These are phyloP conservation scores for Crotalus horridus DNA, from an alignment of 2,113 vertebrate species.

Conservation along the genomic window DNA sequence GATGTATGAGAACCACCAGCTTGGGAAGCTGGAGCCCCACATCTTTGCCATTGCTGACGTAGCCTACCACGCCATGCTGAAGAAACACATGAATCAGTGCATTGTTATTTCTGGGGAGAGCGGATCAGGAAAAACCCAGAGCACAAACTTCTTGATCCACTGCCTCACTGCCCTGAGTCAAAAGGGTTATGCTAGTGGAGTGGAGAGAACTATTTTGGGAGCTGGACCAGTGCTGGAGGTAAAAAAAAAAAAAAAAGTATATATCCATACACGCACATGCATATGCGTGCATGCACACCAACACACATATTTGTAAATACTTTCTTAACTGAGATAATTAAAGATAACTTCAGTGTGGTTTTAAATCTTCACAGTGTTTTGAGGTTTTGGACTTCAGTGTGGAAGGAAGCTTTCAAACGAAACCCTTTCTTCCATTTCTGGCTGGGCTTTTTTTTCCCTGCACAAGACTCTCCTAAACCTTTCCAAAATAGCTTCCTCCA, in stretches of 20 bases:
- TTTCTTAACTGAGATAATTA: neutral
- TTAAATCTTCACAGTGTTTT: neutral
- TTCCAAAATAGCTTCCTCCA: neutral
- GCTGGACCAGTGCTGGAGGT: slow-evolving; percentile 94
- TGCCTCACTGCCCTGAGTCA: slow-evolving; percentile 92
- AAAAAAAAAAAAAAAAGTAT: slow-evolving; percentile 30
- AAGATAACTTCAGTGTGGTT: neutral
- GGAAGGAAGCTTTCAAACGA: neutral
- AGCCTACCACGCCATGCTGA: slow-evolving; percentile 87
- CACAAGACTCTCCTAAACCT: neutral
- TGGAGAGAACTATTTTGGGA: slow-evolving; percentile 90
- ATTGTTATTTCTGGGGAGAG: slow-evolving; percentile 92
- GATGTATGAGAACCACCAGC: slow-evolving; percentile 90
- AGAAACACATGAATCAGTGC: slow-evolving; percentile 82
- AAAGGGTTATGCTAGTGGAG: slow-evolving; percentile 84
- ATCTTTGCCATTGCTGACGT: slow-evolving; percentile 90
- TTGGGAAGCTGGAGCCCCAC: slow-evolving; percentile 88
- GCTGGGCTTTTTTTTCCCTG: neutral
- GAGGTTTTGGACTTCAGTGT: slow-evolving; percentile 5
- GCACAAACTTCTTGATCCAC: slow-evolving; percentile 93
- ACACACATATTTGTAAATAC: neutral
- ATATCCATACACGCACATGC: neutral
- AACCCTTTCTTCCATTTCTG: slow-evolving; percentile 29
- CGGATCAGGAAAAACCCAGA: slow-evolving; percentile 93
- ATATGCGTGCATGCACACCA: neutral